Conservation (phyloP, 2,888 invertebrate species). For the Trypoxylon attenuatum region DNA sequence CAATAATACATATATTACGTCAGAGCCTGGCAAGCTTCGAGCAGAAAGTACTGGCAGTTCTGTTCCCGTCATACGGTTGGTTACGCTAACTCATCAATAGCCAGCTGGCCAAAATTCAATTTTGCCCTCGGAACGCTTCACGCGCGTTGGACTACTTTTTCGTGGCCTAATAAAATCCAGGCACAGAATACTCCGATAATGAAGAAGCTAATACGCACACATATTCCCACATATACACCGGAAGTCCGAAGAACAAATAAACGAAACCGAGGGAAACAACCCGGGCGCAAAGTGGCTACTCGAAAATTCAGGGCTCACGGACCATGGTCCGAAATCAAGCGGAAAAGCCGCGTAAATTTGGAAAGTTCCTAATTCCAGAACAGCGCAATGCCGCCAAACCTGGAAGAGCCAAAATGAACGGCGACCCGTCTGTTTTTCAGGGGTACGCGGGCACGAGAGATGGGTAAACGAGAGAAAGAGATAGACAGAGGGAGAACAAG, state of each 20-base stretch:
- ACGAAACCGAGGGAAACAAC: not conserved
- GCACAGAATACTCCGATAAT: too few species aligned
- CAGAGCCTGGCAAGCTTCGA: too few species aligned
- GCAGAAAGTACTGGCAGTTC: too few species aligned
- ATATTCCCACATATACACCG: too few species aligned
- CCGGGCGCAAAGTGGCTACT: not conserved
- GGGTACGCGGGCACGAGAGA: constrained; percentile 1
- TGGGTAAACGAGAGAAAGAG: not conserved
- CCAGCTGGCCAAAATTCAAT: too few species aligned
- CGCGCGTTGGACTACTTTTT: too few species aligned
- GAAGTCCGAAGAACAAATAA: not conserved
- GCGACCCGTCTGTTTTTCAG: not conserved
- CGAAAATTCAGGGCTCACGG: not conserved
- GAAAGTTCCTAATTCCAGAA: constrained; percentile 1
- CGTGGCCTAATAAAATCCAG: too few species aligned
- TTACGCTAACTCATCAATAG: too few species aligned
- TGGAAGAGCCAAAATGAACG: not conserved
- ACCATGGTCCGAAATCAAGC: not conserved
- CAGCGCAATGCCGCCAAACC: not conserved
- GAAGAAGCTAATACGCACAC: too few species aligned
- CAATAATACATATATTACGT: too few species aligned
- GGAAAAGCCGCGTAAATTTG: not conserved
- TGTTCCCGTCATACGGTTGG: too few species aligned
- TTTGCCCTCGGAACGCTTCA: too few species aligned
- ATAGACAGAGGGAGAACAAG: not conserved